Percentiles rank a stretch among this genome's conserved stretches.
These are phyloP conservation scores for Rapana venosa DNA, from an alignment of 2,888 invertebrate species.

Conservation along the genomic window DNA sequence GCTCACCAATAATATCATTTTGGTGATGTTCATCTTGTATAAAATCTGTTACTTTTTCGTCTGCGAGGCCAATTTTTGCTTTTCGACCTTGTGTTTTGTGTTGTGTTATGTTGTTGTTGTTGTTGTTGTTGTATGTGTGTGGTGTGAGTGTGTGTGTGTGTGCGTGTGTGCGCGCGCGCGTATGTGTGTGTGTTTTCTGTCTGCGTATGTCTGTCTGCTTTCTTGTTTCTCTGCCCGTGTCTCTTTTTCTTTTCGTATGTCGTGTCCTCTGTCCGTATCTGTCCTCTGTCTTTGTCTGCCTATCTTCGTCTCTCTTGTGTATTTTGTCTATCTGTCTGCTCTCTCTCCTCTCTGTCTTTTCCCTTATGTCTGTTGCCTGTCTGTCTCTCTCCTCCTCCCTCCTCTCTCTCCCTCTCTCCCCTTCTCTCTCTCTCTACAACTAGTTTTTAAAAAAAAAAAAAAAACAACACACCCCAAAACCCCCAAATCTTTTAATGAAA, in stretches of 20 bases:
- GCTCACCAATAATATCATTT: too few relatives aligned
- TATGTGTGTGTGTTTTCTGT: background rate
- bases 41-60: too few relatives aligned
- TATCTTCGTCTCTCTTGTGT: background rate
- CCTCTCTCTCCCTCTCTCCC: background rate
- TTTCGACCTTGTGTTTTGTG: too few relatives aligned
- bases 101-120: background rate
- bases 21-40: too few relatives aligned
- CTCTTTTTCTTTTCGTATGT: background rate
- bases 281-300: background rate
- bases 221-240: background rate
- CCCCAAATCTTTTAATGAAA: too few relatives aligned
- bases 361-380: too few relatives aligned
- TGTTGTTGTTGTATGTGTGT: background rate
- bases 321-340: background rate
- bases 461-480: too few relatives aligned
- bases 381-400: too few relatives aligned
- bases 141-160: background rate
- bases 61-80: background rate
- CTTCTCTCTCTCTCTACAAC: constrained; percentile 1
- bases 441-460: too few relatives aligned
- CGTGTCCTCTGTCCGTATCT: background rate
- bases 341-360: background rate
- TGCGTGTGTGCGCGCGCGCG: background rate
- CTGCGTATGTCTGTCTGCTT: background rate